Percentiles rank a stretch among this genome's conserved stretches.
Conservation (phyloP, 2,113 vertebrate genomes). For the Mugil cephalus region DNA sequence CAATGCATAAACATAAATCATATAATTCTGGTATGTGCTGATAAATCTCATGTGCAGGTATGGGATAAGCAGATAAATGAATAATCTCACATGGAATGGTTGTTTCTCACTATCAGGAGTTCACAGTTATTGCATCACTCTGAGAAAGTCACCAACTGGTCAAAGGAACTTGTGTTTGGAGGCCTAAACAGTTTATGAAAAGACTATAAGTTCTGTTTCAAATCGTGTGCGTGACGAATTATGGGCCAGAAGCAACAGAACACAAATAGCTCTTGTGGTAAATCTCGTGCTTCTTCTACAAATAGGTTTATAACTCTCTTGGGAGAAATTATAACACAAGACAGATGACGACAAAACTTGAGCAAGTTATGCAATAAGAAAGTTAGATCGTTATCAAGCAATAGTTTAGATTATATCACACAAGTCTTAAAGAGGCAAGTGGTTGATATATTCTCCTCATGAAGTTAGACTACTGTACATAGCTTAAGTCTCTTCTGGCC, state of each 20-base stretch:
- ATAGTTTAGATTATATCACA: neutral
- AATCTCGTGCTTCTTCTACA: constrained; percentile 5
- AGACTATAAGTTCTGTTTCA: constrained; percentile 2
- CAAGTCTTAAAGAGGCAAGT: constrained; percentile 2
- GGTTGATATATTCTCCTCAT: constrained; percentile 68
- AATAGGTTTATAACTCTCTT: constrained; percentile 14
- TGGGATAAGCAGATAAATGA: constrained; percentile 26
- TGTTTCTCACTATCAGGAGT: constrained; percentile 8
- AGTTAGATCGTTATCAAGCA: neutral
- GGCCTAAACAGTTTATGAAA: neutral
- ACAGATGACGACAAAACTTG: neutral
- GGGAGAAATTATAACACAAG: constrained; percentile 10
- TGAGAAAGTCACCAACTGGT: constrained; percentile 1
- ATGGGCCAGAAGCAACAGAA: constrained; percentile 40
- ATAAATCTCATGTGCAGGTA: constrained; percentile 20
- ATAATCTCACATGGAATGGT: constrained; percentile 2
- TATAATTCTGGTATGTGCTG: constrained; percentile 6
- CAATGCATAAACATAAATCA: constrained; percentile 15
- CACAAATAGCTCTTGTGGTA: constrained; percentile 34
- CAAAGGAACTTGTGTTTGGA: constrained; percentile 3
- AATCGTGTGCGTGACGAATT: constrained; percentile 25
- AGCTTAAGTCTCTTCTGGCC: constrained; percentile 84
- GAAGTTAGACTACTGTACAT: constrained; percentile 82
- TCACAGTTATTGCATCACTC: constrained; percentile 7
- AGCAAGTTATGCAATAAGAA: neutral